Percentiles rank a stretch among this genome's conserved stretches.
Conservation (phyloP, 2,888 invertebrate genomes). For the Mamestra brassicae region DNA sequence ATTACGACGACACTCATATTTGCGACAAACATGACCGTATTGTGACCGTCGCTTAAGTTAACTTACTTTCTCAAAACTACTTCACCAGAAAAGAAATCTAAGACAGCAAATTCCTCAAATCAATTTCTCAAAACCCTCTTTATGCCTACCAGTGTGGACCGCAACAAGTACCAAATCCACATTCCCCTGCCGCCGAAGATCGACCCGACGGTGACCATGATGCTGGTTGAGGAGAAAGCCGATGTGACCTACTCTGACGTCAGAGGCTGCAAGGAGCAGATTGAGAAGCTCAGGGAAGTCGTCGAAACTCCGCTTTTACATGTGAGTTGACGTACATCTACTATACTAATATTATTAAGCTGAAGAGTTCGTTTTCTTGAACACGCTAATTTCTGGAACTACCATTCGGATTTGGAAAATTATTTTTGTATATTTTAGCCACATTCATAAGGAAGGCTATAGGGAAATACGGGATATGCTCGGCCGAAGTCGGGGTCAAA, state of each 20-base stretch:
- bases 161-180: slow-evolving; percentile 99
- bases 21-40: neutral
- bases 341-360: too few species aligned
- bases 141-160: slow-evolving; percentile 94
- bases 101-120: neutral
- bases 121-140: neutral
- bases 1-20: too few species aligned
- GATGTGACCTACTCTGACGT: slow-evolving; percentile 99
- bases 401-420: too few species aligned
- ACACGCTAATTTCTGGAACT: too few species aligned
- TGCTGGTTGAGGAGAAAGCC: slow-evolving; percentile 99
- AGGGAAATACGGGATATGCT: too few species aligned
- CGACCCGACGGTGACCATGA: slow-evolving; percentile 99
- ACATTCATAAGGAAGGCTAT: too few species aligned
- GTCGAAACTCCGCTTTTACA: slow-evolving; percentile 99
- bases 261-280: slow-evolving; percentile 99
- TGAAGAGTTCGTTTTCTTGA: too few species aligned
- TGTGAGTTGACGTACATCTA: too few species aligned
- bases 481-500: too few species aligned
- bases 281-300: slow-evolving; percentile 99
- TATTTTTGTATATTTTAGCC: too few species aligned
- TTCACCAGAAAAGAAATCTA: too few species aligned
- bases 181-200: slow-evolving; percentile 99
- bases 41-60: neutral
- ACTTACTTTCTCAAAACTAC: too few species aligned